These are phyloP conservation scores for Rhabdornis inornatus DNA, from an alignment of 2,113 vertebrate genomes.

Conservation along the genomic window DNA sequence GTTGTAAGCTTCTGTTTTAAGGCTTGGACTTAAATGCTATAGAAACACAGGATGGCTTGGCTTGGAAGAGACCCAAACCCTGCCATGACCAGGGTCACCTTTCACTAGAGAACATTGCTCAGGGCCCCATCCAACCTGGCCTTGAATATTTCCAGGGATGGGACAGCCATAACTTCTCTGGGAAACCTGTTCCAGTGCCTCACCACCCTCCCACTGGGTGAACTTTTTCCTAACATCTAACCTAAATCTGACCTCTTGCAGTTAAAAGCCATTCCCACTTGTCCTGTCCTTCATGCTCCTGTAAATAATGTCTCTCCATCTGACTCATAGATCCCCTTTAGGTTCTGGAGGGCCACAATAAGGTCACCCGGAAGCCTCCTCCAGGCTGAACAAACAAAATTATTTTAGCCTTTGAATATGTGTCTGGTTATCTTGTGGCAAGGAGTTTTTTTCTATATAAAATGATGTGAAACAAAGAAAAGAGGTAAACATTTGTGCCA, in stretches of 20 bases:
- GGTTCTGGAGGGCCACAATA: not conserved
- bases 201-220: not conserved
- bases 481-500: not conserved
- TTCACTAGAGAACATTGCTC: not conserved
- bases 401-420: not conserved
- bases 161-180: not conserved
- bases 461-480: not conserved
- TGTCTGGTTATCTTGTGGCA: not conserved
- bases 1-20: not conserved
- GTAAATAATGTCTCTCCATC: not conserved
- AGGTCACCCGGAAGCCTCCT: not conserved
- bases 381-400: not conserved
- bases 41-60: not conserved
- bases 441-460: not conserved
- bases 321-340: accelerated
- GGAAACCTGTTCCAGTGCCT: not conserved
- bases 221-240: not conserved
- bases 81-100: not conserved
- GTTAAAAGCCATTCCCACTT: not conserved
- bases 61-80: not conserved
- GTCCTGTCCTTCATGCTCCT: not conserved
- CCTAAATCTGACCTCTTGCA: not conserved
- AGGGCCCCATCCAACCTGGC: too few relatives aligned
- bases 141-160: not conserved
- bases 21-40: not conserved